A percentile compares a stretch with the other conserved stretches of the same genome.
phyloP scores from a whole-genome alignment of 1,140 invertebrate genomes.

The Eufriesea mexicana region DNA sequence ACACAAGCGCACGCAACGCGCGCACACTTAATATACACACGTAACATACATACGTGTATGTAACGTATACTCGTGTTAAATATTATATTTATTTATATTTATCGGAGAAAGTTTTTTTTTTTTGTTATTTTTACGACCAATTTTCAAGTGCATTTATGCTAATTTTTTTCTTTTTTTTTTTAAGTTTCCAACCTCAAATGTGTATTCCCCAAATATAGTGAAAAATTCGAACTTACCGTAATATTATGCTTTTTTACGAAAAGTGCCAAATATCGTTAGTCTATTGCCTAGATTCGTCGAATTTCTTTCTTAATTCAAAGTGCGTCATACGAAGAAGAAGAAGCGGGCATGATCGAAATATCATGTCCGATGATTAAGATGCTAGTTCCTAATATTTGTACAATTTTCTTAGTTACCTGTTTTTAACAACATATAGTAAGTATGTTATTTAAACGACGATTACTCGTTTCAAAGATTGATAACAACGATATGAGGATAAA shows the following conservation, averaged over 20 bases:
- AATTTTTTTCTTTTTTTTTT: background rate
- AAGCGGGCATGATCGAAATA: too few species aligned
- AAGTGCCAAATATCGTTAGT: conserved; percentile 3
- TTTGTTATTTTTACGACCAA: background rate
- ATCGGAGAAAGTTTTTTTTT: background rate
- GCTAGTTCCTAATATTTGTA: conserved; percentile 13
- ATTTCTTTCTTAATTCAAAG: background rate
- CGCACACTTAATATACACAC: too few species aligned
- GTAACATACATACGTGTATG: background rate
- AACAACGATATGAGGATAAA: background rate
- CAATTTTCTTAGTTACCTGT: background rate
- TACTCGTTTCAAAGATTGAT: too few species aligned
- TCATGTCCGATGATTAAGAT: background rate
- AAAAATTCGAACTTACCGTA: background rate
- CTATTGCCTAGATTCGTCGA: background rate
- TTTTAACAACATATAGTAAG: background rate
- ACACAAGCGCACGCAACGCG: background rate
- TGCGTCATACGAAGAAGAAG: background rate
- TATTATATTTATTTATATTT: conserved; percentile 45
- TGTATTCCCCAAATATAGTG: background rate
- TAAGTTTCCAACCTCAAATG: background rate
- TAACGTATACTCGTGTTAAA: conserved; percentile 11
- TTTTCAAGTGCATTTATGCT: background rate
- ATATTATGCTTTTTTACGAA: background rate
- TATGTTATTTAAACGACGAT: background rate